phyloP scores from a whole-genome alignment of 2,888 invertebrate species.

The Cantharis rufa region DNA sequence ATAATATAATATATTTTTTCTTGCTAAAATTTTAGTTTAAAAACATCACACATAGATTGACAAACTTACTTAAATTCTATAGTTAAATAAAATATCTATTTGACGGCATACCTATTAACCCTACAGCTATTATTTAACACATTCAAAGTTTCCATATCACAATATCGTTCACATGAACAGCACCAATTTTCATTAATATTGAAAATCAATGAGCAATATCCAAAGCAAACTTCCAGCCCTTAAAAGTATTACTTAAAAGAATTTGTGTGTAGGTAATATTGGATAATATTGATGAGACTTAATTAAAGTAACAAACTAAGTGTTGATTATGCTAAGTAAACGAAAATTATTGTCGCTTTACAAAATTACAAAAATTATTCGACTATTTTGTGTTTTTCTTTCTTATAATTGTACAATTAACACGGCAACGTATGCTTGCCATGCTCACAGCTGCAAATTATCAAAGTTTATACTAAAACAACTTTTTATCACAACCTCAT shows the following conservation, averaged over 20 bases:
- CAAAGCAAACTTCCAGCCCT: slow-evolving; percentile 20
- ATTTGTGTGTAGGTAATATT: background rate
- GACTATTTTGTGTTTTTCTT: slow-evolving; percentile 7
- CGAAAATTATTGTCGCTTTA: slow-evolving; percentile 27
- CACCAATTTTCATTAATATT: slow-evolving; percentile 30
- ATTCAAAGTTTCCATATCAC: slow-evolving; percentile 46
- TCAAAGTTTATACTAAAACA: slow-evolving; percentile 20
- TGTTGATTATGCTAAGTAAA: slow-evolving; percentile 6
- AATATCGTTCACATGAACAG: slow-evolving; percentile 35
- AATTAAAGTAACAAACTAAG: background rate
- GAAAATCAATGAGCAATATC: slow-evolving; percentile 28
- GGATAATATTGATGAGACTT: background rate
- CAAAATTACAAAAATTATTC: slow-evolving; percentile 27
- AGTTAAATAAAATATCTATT: slow-evolving; percentile 31
- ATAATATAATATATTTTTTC: slow-evolving; percentile 11
- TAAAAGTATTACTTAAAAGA: slow-evolving; percentile 9
- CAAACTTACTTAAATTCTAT: slow-evolving; percentile 39
- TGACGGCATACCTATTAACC: slow-evolving; percentile 20
- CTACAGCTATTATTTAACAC: slow-evolving; percentile 32
- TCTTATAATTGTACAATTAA: background rate
- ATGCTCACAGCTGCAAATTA: slow-evolving; percentile 16
- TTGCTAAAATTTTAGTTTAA: slow-evolving; percentile 30
- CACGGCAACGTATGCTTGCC: slow-evolving; percentile 1
- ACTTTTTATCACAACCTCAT: slow-evolving; percentile 27
- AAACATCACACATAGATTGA: slow-evolving; percentile 47